Evolutionary conservation across 2,888 invertebrate genomes (phyloP), one percentile per base, ranked within the genome.

Genomic region (Biston betularia): DNA sequence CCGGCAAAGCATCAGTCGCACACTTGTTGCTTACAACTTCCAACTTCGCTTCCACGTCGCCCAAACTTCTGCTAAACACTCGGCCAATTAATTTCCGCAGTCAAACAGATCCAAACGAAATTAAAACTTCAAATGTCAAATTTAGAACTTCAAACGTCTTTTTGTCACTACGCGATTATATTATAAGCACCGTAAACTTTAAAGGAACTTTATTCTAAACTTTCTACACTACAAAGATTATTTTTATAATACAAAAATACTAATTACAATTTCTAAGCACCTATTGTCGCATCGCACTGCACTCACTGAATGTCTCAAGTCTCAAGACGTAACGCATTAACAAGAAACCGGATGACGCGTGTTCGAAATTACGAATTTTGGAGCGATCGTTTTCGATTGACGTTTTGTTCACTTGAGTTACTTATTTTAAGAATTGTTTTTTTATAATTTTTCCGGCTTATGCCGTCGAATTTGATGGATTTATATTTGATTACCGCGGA

Each of bases 1-100:
- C 93, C 87, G 87, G 86, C 81, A 87, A 87, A 81, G 87, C 93
- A 93, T 93, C 90, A 83, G 90, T 68, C 88, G 87, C 81, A 87
- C 92, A 93, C 93, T 91, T 93, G 93, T 93, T 93, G 93, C 90
- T 80, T 76, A 76, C 74, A 72, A 81, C 79, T 79, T 81, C 87
- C 86, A 90, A 90, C 88, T 89, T 86, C 82, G 79, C 82, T 79
- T 77, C 76, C 70, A 70, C 77, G 88, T 88, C 81, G 80, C 76
- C 78, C 79, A 83, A 79, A 74, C 72, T 74, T 72, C 63, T 55
- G 64, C 79, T 60, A 61, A 50, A 61, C 85, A 80, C 84, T 80
- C 70, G 73, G 63, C 81, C 83, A 85, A 84, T 85, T 83, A 68
- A 82, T 80, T 78, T 75, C 64, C 79, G 75, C 76, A 72, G 35